These are phyloP conservation scores for Anastatus disparis DNA, from an alignment of 1,140 invertebrate genomes.

Conservation along the genomic window DNA sequence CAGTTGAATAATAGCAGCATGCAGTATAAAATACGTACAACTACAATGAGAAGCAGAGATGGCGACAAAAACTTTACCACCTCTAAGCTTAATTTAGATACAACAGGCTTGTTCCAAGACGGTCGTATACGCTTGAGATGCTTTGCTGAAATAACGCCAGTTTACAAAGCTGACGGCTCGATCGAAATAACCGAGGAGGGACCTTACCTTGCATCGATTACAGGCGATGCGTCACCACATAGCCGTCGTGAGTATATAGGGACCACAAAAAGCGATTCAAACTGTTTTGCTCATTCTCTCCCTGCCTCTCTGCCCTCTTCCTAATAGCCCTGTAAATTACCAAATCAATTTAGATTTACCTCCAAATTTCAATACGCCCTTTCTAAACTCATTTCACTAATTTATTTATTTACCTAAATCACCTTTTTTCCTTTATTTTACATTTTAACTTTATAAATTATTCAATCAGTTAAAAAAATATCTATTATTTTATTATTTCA, in stretches of 20 bases:
- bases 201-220: slow-evolving; percentile 61
- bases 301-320: too few relatives aligned
- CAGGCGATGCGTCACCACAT: slow-evolving; percentile 59
- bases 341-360: not conserved
- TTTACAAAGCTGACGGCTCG: slow-evolving; percentile 57
- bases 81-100: slow-evolving; percentile 56
- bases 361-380: too few relatives aligned
- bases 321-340: not conserved
- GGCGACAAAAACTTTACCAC: slow-evolving; percentile 49
- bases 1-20: slow-evolving; percentile 51
- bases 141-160: slow-evolving; percentile 55
- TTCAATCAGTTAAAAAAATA: too few relatives aligned
- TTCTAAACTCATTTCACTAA: too few relatives aligned
- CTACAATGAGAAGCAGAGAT: not conserved
- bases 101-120: slow-evolving; percentile 54
- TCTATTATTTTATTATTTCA: too few relatives aligned
- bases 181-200: slow-evolving; percentile 58
- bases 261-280: not conserved
- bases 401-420: too few relatives aligned
- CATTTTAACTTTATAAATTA: too few relatives aligned
- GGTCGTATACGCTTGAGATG: slow-evolving; percentile 55
- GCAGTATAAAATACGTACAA: slow-evolving; percentile 44
- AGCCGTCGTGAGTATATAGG: slow-evolving; percentile 57
- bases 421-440: too few relatives aligned
- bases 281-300: too few relatives aligned